These are phyloP conservation scores for Acipenser oxyrinchus DNA, from an alignment of 2,797 vertebrate genomes.

Conservation along the genomic window DNA sequence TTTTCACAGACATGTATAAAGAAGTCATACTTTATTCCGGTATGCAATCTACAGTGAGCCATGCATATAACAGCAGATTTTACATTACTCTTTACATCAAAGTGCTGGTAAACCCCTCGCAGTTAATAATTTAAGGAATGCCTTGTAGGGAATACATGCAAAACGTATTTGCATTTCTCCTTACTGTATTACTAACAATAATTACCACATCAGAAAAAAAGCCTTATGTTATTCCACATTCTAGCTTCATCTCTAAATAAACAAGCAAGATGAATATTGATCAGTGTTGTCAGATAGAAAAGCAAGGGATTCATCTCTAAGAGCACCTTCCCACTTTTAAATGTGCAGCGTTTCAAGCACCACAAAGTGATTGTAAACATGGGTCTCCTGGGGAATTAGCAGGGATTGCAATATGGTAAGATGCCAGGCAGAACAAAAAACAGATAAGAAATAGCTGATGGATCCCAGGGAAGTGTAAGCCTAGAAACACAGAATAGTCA, in stretches of 20 bases:
- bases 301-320: background rate
- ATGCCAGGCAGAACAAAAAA: slow-evolving; percentile 41
- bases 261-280: slow-evolving; percentile 24
- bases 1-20: no score
- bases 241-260: slow-evolving; percentile 1
- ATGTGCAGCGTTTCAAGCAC: slow-evolving; percentile 27
- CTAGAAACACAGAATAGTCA: no score
- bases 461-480: background rate
- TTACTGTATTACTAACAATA: slow-evolving; percentile 21
- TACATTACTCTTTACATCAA: no score
- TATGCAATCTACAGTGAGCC: no score
- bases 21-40: no score
- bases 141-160: no score
- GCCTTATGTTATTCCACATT: background rate
- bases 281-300: slow-evolving; percentile 18
- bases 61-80: no score
- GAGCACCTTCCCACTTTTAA: slow-evolving; percentile 20
- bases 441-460: slow-evolving; percentile 45
- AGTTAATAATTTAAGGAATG: no score
- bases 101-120: no score
- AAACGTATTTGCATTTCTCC: slow-evolving; percentile 32
- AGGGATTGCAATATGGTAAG: slow-evolving; percentile 47
- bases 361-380: slow-evolving; percentile 37
- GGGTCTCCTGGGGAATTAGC: slow-evolving; percentile 59
- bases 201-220: slow-evolving; percentile 5